Evolutionary conservation across 2,113 vertebrate species (phyloP).

Genomic region (Hemichromis elongatus): DNA sequence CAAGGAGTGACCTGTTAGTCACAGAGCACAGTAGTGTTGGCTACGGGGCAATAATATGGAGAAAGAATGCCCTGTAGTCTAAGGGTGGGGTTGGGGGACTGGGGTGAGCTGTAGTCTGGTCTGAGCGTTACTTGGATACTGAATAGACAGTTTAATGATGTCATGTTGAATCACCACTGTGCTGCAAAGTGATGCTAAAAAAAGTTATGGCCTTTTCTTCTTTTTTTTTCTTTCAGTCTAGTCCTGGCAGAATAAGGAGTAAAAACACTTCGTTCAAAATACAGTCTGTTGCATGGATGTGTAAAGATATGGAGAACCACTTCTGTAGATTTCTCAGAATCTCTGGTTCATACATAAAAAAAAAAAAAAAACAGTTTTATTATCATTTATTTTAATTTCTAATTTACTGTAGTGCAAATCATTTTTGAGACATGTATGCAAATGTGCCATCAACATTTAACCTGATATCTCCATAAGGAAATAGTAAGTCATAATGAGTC

Average conservation of each 20-base stretch:
- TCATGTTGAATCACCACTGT: not conserved
- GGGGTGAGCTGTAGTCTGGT: not conserved
- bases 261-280: not conserved
- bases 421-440: not conserved
- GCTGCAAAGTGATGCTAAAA: not conserved
- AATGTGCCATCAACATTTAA: not conserved
- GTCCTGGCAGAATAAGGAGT: not conserved
- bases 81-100: not conserved
- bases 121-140: not conserved
- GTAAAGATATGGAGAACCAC: not conserved
- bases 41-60: constrained; percentile 43
- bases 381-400: not conserved
- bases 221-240: not conserved
- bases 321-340: not conserved
- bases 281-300: not conserved
- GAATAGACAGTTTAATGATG: not conserved
- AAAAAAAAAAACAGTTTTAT: not conserved
- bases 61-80: not conserved
- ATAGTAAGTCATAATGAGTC: not conserved
- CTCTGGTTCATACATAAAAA: not conserved
- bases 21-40: constrained; percentile 29
- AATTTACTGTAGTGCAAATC: not conserved
- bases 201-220: not conserved
- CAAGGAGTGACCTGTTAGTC: constrained; percentile 31
- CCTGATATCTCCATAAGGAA: not conserved